Evolutionary conservation across 2,888 invertebrate genomes (phyloP), one percentile per base, ranked within the genome.

Genomic region (Dendrolimus houi): DNA sequence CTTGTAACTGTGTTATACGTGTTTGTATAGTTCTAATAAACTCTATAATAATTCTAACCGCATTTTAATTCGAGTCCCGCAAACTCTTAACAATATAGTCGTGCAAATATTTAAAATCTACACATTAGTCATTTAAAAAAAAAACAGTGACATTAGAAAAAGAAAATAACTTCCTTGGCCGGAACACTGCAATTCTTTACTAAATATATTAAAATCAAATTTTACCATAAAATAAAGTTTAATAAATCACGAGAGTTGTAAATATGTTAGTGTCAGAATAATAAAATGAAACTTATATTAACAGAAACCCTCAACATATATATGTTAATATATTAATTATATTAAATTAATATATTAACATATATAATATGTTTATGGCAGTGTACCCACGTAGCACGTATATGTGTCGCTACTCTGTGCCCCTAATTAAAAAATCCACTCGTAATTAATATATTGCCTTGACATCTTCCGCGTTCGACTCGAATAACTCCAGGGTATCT

Each of bases 301-400:
- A 47, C 47, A 47, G 12, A 47, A 47, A 8, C 1, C 47, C 7
- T 47, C 12, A 47, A 47, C 47, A 64, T n/a, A n/a, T n/a, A n/a
- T n/a, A n/a, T n/a, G n/a, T 66, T 60, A 67, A 69, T 69, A 66
- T 64, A 69, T 63, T 64, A 66, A 53, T n/a, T n/a, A n/a, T n/a
- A n/a, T n/a, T n/a, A n/a, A n/a, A 64, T 66, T 60, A 67, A 69
- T 69, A 66, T 64, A 69, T 63, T 64, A 66, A 53, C 61, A 61
- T 64, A 54, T 52, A 52, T 60, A 59, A 62, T 57, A 56, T 61
- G 59, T 47, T 47, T 47, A 9, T 47, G 8, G 47, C 12, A 2
- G 47, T 47, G 47, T 47, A 47, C 47, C 9, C 8, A 47, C 12
- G 47, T 47, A 0, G 9, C 3, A 9, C 12, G 47, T 47, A 47